Base-by-base conservation (phyloP, 2,888 invertebrate genomes). In the Nemotelus nigrinus region DNA sequence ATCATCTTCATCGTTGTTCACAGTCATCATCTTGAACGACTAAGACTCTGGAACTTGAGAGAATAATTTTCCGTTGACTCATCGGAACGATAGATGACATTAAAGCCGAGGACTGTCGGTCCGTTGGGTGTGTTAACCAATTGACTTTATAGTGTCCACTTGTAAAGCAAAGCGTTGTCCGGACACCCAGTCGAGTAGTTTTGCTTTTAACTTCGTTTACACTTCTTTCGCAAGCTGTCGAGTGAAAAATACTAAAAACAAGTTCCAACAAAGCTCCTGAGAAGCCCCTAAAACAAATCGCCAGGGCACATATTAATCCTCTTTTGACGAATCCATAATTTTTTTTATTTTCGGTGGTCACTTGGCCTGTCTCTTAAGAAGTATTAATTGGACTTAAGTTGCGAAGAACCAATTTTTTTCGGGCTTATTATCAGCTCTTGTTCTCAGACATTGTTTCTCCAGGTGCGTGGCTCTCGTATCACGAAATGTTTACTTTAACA, bases 21-120 rank as follows among this genome's bases (percentile, higher is more conserved):
- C 70, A 53, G 44, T 10, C 25, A 8, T 6, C 70, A 70, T 7
- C 53, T 25, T 63, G 43, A 43, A 43, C 10, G 63, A 41, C 63
- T 43, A 41, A 63, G 63, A 25, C 25, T 43, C 63, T 43, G 7
- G n/a, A 7, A n/a, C 63, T 7, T 43, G 63, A 63, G 43, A 25
- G 63, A 63, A 63, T 70, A 41, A 70, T 50, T 70, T 70, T 70
- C 70, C 55, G 70, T 70, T 70, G 70, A 70, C 55, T 70, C 70
- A 70, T 70, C 70, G 43, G 39, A 43, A 70, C 8, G 55, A 53
- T 55, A 55, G 39, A 41, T 55, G n/a, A 68, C 6, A 68, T 50
- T 53, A 47, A 41, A 68, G 45, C 6, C 8, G 44, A 8, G 25
- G 10, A 53, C 10, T 53, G 55, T 8, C 7, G 8, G 53, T 43